A percentile compares a stretch with the other conserved stretches of the same genome.
Conservation (phyloP, 1,140 invertebrate species). For the Pentalonia nigronervosa region DNA sequence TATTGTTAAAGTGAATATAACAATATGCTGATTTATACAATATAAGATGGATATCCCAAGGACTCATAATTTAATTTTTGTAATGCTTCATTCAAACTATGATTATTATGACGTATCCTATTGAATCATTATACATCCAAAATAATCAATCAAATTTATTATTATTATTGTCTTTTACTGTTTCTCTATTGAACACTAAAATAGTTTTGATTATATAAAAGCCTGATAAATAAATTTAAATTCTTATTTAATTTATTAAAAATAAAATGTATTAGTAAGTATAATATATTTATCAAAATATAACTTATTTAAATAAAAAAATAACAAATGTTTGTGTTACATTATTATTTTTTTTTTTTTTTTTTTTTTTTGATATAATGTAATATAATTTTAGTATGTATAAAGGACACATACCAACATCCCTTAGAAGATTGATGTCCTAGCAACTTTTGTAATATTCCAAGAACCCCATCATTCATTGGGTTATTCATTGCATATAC, state of each 20-base stretch:
- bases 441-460: slow-evolving; percentile 11
- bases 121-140: not conserved
- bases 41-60: not conserved
- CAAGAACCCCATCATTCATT: not conserved
- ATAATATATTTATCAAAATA: not conserved
- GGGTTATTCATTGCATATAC: not conserved
- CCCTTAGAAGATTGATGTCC: slow-evolving; percentile 29
- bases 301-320: not conserved
- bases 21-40: not conserved
- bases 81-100: not conserved
- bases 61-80: not conserved
- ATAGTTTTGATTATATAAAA: not conserved
- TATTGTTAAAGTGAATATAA: too few relatives aligned
- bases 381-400: not conserved
- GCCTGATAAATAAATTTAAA: not conserved
- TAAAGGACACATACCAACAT: not conserved
- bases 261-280: not conserved
- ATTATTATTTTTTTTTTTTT: not conserved
- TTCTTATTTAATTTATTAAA: not conserved
- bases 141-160: not conserved
- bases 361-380: not conserved
- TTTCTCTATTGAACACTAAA: not conserved
- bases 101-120: not conserved
- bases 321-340: not conserved
- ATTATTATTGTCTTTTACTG: not conserved